Percentiles rank a stretch among this genome's conserved stretches.
These are phyloP conservation scores for Lasioglossum oenotherae DNA, from an alignment of 2,888 invertebrate genomes.

Conservation along the genomic window DNA sequence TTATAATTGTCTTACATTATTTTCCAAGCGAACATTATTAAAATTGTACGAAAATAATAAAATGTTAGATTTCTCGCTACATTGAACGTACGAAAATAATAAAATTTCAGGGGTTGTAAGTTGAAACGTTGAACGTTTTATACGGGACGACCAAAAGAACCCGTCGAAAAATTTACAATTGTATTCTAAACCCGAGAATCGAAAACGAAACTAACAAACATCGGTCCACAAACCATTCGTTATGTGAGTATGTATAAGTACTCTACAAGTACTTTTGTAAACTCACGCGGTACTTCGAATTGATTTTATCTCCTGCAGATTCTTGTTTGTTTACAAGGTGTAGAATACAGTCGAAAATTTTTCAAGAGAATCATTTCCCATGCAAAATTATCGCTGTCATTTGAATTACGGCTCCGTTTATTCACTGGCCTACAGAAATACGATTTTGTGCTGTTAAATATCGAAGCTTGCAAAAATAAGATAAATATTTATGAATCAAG, in stretches of 20 bases:
- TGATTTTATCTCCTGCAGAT: neutral
- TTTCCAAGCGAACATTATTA: slow-evolving; percentile 3
- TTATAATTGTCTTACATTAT: slow-evolving; percentile 18
- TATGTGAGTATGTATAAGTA: neutral
- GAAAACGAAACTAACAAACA: neutral
- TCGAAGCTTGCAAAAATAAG: slow-evolving; percentile 11
- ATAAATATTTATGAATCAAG: slow-evolving; percentile 26
- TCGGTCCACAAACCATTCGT: neutral
- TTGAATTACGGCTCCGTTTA: neutral
- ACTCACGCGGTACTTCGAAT: neutral
- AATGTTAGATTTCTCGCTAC: neutral
- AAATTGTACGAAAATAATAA: slow-evolving; percentile 1
- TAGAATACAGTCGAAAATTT: slow-evolving; percentile 7
- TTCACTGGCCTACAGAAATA: slow-evolving; percentile 11
- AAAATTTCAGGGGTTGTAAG: neutral
- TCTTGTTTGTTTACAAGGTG: neutral
- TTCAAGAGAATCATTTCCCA: neutral
- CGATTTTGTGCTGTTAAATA: neutral
- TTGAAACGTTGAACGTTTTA: neutral
- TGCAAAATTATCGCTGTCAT: neutral
- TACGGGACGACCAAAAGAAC: neutral
- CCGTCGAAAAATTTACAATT: slow-evolving; percentile 7
- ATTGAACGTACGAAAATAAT: neutral
- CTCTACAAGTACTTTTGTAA: neutral
- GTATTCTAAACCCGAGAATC: neutral